Percentiles rank a stretch among this genome's conserved stretches.
These are phyloP conservation scores for Kuschelorhynchus macadamiae DNA, from an alignment of 2,888 invertebrate species.

Conservation along the genomic window DNA sequence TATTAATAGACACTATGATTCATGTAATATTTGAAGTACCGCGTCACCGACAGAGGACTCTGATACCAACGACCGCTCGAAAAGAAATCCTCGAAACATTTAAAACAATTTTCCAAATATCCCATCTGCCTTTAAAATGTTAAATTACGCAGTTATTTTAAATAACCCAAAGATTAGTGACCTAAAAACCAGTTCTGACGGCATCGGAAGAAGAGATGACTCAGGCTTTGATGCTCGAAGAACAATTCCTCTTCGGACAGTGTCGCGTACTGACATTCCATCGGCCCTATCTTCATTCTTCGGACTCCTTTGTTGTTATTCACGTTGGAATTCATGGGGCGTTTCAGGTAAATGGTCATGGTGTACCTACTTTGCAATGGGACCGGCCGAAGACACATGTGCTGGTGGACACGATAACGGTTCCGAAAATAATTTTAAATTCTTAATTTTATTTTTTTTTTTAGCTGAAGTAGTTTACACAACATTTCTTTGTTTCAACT, in stretches of 20 bases:
- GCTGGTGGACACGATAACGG: too few species aligned
- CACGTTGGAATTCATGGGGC: constrained; percentile 24
- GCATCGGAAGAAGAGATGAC: constrained; percentile 40
- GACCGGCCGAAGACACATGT: constrained; percentile 17
- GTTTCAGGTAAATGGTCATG: constrained; percentile 12
- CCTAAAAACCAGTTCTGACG: constrained; percentile 42
- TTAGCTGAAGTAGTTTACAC: too few species aligned
- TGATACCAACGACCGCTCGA: too few species aligned
- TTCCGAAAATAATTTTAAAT: too few species aligned
- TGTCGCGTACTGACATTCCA: constrained; percentile 44
- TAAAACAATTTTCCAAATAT: background rate
- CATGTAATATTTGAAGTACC: too few species aligned
- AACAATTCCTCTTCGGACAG: constrained; percentile 33
- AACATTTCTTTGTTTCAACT: too few species aligned
- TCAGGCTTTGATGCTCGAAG: constrained; percentile 32
- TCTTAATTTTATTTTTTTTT: too few species aligned
- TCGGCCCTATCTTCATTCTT: constrained; percentile 38
- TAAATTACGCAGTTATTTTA: constrained; percentile 26
- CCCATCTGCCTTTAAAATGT: constrained; percentile 16
- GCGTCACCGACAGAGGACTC: too few species aligned
- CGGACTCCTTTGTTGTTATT: constrained; percentile 34
- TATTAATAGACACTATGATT: too few species aligned
- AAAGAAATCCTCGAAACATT: too few species aligned
- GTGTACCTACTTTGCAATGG: constrained; percentile 6
- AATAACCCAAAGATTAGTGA: constrained; percentile 36